Base-by-base conservation (phyloP, 1,140 invertebrate genomes). In the Amphibalanus amphitrite region DNA sequence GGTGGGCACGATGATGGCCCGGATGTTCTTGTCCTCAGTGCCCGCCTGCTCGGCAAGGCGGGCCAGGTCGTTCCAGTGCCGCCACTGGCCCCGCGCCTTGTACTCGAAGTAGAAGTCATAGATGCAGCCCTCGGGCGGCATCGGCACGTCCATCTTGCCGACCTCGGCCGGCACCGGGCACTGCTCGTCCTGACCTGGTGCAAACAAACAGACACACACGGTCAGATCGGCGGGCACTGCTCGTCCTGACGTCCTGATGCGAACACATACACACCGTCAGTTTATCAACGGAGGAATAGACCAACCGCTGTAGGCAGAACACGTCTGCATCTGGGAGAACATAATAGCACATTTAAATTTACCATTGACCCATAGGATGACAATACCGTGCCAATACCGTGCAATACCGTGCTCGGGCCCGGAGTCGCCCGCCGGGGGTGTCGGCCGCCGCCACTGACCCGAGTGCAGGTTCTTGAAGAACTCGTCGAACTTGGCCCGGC, bases 1-100 rank as follows among this genome's bases (percentile, higher is more conserved):
- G 0, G 93, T 97, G 13, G 91, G 88, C 3, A 97, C 92, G 70
- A 96, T 90, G 71, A 97, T 96, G 82, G 96, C 91, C 81, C 96
- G 83, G 72, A 92, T 86, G 76, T 86, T 86, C 20, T 84, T 84
- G 67, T 82, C 81, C 69, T 81, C 80, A 0, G 81, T 76, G 47
- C 47, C 47, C 3, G 65, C 65, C 23, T 26, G n/a, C n/a, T 67
- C 65, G 65, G 28, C 28, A 26, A 28, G n/a, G 17, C 65, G 65
- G 3, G 28, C 28, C 65, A 28, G n/a, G 23, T 67, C 65, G 26
- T 67, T 67, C 65, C 65, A 67, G n/a, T 26, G n/a, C 6, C 65
- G 65, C 65, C 65, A 67, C 33, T 74, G 75, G 20, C 79, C 78
- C 69, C 75, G 73, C n/a, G 74, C 75, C 73, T 76, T 76, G 47